Evolutionary conservation across 1,140 invertebrate genomes (phyloP), one percentile per base, ranked within the genome.

Genomic region (Aradophagus sp.): DNA sequence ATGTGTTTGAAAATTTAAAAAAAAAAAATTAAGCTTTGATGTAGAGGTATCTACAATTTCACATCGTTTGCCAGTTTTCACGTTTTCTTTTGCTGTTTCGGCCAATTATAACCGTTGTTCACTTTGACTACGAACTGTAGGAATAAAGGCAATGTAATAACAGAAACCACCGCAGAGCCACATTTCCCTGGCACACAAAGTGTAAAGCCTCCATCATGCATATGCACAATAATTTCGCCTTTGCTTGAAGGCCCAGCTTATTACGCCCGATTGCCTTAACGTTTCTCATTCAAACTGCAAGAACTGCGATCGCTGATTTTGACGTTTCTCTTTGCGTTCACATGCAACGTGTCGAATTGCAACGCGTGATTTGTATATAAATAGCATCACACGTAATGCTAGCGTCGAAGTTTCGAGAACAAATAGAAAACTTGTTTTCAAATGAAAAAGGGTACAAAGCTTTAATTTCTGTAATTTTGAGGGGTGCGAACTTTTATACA

Each of bases 91-190:
- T 45, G 31, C 27, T 38, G 23, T 34, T 53, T 14, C 34, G n/a
- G 23, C 23, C 58, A 52, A 62, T 62, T 62, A 52, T 36, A 44
- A 10, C 5, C 44, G 26, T 29, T 12, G 23, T 52, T 42, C 16
- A 23, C 47, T 52, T 62, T 44, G 44, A 52, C 44, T 62, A n/a
- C n/a, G 36, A 62, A 44, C 31, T 5, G 11, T 12, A 6, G n/a
- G 29, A 62, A 62, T 42, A 62, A 62, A 62, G 47, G 45, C 52
- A 63, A 63, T 32, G 47, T 39, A 63, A 63, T 63, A 52, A 45
- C 41, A 53, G 59, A 38, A 50, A 42, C 19, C 27, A 7, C 26
- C 29, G 42, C 34, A 10, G 10, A 15, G n/a, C 11, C 36, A 15
- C 2, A n/a, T 34, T 48, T 27, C 27, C 7, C 11, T 10, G 2